These are phyloP conservation scores for Cinclus mexicanus DNA, from an alignment of 2,113 vertebrate species.

Conservation along the genomic window DNA sequence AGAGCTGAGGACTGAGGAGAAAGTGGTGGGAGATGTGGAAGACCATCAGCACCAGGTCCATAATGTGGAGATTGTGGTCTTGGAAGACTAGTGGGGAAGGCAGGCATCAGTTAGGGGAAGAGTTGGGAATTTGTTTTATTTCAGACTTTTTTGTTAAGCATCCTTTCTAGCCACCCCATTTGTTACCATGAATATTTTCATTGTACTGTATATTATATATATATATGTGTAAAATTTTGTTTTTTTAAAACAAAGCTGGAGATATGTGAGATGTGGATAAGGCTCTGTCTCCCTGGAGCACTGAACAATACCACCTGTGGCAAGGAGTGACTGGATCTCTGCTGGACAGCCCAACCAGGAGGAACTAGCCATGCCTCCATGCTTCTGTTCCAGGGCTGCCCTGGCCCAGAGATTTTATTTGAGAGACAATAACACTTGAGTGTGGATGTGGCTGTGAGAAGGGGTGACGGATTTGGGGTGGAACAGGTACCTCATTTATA, in stretches of 20 bases:
- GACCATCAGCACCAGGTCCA: constrained; percentile 86
- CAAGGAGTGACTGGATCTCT: background rate
- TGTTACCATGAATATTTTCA: constrained; percentile 65
- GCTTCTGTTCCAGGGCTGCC: background rate
- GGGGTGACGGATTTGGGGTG: constrained; percentile 6
- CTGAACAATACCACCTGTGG: constrained; percentile 51
- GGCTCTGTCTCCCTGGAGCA: constrained; percentile 20
- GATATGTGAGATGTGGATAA: constrained; percentile 32
- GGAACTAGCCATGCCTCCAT: background rate
- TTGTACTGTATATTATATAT: constrained; percentile 2
- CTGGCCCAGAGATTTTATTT: background rate
- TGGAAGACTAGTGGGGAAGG: constrained; percentile 78
- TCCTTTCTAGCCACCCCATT: constrained; percentile 69
- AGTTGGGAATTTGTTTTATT: constrained; percentile 50
- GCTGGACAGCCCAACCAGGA: background rate
- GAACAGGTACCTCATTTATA: constrained; percentile 52
- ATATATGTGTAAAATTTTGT: background rate
- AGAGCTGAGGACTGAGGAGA: constrained; percentile 84
- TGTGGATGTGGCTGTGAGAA: constrained; percentile 24
- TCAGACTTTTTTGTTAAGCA: constrained; percentile 60
- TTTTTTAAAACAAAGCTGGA: constrained; percentile 26
- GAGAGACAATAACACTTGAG: constrained; percentile 30
- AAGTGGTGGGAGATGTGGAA: constrained; percentile 77
- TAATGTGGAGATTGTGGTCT: constrained; percentile 85
- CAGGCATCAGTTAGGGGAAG: background rate